These are phyloP conservation scores for Candoia aspera DNA, from an alignment of 2,113 vertebrate genomes.

Conservation along the genomic window DNA sequence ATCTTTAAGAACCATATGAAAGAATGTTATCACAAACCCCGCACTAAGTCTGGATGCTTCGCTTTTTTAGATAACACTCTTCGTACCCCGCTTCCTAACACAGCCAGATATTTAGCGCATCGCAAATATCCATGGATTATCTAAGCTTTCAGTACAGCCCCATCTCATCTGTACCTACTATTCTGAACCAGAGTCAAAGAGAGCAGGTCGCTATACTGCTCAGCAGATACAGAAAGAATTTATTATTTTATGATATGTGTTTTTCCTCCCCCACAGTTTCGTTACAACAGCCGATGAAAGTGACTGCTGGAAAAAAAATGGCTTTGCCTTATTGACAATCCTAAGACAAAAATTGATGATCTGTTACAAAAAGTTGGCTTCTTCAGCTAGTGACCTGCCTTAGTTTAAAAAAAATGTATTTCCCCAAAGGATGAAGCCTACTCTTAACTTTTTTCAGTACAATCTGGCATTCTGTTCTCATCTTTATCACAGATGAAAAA, in stretches of 20 bases:
- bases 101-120: not conserved
- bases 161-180: not conserved
- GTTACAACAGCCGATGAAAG: not conserved
- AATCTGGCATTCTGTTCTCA: not conserved
- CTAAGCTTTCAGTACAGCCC: not conserved
- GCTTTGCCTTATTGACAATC: not conserved
- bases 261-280: not conserved
- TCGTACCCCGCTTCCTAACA: not conserved
- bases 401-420: not conserved
- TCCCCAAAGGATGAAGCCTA: not conserved
- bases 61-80: too few relatives aligned
- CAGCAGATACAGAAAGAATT: not conserved
- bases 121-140: not conserved
- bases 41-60: not conserved
- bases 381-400: not conserved
- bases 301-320: not conserved
- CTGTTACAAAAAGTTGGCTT: not conserved
- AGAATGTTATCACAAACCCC: not conserved
- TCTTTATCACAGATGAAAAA: not conserved
- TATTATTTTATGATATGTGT: not conserved
- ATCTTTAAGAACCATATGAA: not conserved
- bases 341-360: not conserved
- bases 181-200: not conserved
- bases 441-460: not conserved
- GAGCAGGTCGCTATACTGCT: not conserved